Evolutionary conservation across 2,888 invertebrate species (phyloP), one percentile per base, ranked within the genome.

Genomic region (Callyntrura guangdongensis): DNA sequence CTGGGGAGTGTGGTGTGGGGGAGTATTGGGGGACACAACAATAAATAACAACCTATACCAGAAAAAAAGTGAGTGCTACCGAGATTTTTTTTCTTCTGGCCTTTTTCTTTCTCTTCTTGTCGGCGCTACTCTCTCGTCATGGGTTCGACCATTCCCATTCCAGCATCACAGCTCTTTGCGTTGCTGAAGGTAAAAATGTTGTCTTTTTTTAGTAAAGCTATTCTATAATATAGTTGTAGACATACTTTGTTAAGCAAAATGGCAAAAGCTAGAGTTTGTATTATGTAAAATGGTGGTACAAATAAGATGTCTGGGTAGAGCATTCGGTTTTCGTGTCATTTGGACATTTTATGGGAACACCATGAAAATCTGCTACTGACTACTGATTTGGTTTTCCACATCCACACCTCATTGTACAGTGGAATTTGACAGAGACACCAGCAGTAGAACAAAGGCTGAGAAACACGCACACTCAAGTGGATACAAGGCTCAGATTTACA

Each of bases 131-230:
- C 53, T 61, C 9, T 89, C 64, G 36, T 85, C 79, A 90, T 90
- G 90, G 61, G 90, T 81, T 90, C 90, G 27, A 17, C 84, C 53
- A 90, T 90, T 86, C 90, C 86, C 6, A 86, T 90, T 90, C 86
- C 86, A 86, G 81, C 86, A 69, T 86, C 86, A 47, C 86, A 89
- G 74, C 88, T 89, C 12, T 89, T 89, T 77, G 85, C 85, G 27
- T 36, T 86, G 64, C 86, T 86, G 12, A 85, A 86, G 86, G 89
- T 86, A 89, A 85, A 72, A 72, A 47, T 11, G 2, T 5, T 3
- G n/a, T 64, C 5, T 64, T 9, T 64, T 67, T 67, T 11, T 11
- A 27, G 27, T 67, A 27, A 27, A 27, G 27, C 14, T 36, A 14
- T 67, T 67, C 11, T 8, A 4, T 27, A 27, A 27, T 3, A 36